Conservation (phyloP, 37 sponge, comb jelly and placozoan genomes). For the Agelas oroides region DNA sequence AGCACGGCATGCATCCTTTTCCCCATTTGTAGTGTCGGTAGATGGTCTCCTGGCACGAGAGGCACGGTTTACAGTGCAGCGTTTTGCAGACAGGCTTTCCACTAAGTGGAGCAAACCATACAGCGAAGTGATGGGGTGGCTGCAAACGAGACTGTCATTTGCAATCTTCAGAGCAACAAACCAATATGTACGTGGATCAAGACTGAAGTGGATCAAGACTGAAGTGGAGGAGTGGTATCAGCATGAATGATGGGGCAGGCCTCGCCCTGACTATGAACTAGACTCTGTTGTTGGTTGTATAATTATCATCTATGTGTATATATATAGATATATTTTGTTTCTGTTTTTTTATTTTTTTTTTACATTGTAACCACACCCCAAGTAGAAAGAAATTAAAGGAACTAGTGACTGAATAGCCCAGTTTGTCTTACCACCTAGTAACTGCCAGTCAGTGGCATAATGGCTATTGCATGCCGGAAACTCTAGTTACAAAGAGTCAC, state of each 20-base stretch:
- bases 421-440: too few relatives aligned
- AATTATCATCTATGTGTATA: neutral
- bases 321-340: too few relatives aligned
- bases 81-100: conserved; percentile 13
- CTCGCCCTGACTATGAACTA: neutral
- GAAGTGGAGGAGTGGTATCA: neutral
- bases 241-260: conserved; percentile 23
- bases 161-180: conserved; percentile 30
- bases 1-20: conserved; percentile 31
- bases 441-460: too few relatives aligned
- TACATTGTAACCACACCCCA: too few relatives aligned
- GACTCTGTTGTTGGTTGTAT: neutral
- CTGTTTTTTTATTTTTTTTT: too few relatives aligned
- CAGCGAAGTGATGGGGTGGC: conserved; percentile 6
- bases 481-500: too few relatives aligned
- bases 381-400: too few relatives aligned
- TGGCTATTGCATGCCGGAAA: too few relatives aligned
- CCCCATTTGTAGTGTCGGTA: conserved; percentile 46
- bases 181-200: conserved; percentile 13
- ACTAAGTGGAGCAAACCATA: conserved; percentile 44
- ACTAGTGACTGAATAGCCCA: too few relatives aligned
- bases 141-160: conserved; percentile 7
- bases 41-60: conserved; percentile 51
- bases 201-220: conserved; percentile 16
- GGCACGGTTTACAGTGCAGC: neutral